These are phyloP conservation scores for Lasioglossum marginatum DNA, from an alignment of 2,888 invertebrate genomes.

Conservation along the genomic window DNA sequence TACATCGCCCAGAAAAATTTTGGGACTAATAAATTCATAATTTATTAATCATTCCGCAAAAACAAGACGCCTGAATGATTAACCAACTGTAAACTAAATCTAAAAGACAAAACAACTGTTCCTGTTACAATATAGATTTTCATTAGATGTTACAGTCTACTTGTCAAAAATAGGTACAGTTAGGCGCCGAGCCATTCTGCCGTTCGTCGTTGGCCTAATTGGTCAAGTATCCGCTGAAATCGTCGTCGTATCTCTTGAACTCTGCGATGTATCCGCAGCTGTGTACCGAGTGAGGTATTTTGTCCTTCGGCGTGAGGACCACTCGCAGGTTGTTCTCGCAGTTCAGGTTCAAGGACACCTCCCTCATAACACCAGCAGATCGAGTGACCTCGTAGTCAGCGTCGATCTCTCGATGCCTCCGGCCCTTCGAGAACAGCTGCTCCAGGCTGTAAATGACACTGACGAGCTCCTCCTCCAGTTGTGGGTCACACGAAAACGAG, in stretches of 20 bases:
- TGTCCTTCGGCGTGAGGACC: slow-evolving; percentile 53
- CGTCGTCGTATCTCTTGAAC: slow-evolving; percentile 60
- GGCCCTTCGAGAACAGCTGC: slow-evolving; percentile 55
- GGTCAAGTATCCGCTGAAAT: slow-evolving; percentile 62
- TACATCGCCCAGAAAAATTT: neutral
- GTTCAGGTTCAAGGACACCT: slow-evolving; percentile 52
- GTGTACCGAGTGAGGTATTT: slow-evolving; percentile 63
- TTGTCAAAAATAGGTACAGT: neutral
- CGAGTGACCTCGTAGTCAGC: slow-evolving; percentile 37
- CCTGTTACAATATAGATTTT: neutral
- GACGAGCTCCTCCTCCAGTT: slow-evolving; percentile 68
- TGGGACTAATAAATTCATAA: neutral
- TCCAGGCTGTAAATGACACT: slow-evolving; percentile 69
- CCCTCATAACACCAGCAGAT: slow-evolving; percentile 31
- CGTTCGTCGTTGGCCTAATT: slow-evolving; percentile 37
- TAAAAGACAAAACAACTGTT: neutral
- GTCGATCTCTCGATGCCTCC: slow-evolving; percentile 42
- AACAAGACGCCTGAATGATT: neutral
- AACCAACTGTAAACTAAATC: neutral
- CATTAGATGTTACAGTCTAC: neutral
- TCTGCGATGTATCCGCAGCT: slow-evolving; percentile 65
- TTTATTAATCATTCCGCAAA: neutral
- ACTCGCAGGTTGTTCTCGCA: slow-evolving; percentile 46
- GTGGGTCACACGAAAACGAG: slow-evolving; percentile 70
- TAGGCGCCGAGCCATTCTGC: neutral